Evolutionary conservation across 2,888 invertebrate genomes (phyloP).

Genomic region (Blastobasis lacticolella): DNA sequence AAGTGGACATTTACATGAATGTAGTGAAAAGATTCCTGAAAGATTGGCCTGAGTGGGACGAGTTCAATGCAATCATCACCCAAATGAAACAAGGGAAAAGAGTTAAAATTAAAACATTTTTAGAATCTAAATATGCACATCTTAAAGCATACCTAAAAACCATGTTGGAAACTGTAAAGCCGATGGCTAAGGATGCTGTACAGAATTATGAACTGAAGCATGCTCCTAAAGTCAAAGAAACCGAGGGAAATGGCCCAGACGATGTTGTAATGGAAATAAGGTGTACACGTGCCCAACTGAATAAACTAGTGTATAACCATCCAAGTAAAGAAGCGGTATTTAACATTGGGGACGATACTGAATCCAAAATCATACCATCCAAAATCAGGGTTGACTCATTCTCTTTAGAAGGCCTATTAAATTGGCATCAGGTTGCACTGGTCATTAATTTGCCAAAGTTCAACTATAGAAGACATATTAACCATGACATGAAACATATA

Average conservation of each 20-base stretch:
- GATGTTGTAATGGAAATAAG: conserved; percentile 34
- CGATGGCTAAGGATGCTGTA: conserved; percentile 23
- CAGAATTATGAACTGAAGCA: conserved; percentile 13
- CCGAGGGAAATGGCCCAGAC: conserved; percentile 5
- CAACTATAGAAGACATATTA: conserved; percentile 20
- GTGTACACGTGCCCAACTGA: conserved; percentile 33
- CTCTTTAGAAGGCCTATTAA: conserved; percentile 26
- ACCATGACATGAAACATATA: conserved; percentile 23
- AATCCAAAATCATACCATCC: conserved; percentile 22
- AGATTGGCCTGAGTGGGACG: conserved; percentile 59
- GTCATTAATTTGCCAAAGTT: conserved; percentile 18
- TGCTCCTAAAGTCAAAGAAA: conserved; percentile 4
- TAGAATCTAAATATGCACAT: conserved; percentile 34
- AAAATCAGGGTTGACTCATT: conserved; percentile 17
- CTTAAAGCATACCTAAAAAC: conserved; percentile 37
- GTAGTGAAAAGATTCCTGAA: conserved; percentile 52
- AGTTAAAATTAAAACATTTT: conserved; percentile 22
- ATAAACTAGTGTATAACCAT: conserved; percentile 28
- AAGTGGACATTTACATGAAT: conserved; percentile 47
- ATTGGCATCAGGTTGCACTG: conserved; percentile 30
- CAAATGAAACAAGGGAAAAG: conserved; percentile 23
- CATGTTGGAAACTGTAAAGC: conserved; percentile 29
- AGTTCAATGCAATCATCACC: conserved; percentile 36
- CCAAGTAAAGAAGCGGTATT: conserved; percentile 31
- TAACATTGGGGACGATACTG: conserved; percentile 21